Conservation (phyloP, 2,113 vertebrate genomes). For the Myotis davidii region DNA sequence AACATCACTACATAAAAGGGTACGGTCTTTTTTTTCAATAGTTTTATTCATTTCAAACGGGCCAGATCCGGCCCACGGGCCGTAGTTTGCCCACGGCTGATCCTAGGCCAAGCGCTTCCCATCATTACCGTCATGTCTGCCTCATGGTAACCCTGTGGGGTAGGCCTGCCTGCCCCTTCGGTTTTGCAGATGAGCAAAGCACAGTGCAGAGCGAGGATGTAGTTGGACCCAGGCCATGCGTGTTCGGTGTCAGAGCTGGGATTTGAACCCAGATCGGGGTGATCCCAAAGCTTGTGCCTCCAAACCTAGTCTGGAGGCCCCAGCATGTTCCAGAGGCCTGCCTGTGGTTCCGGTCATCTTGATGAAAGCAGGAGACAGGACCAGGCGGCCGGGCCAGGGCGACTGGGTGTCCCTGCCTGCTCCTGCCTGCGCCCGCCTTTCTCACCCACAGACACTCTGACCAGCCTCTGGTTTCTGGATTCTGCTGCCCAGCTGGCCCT, state of each 20-base stretch:
- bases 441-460: rapidly evolving
- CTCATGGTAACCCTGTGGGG: rapidly evolving
- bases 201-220: neutral
- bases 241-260: neutral
- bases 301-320: neutral
- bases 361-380: neutral
- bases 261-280: neutral
- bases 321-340: neutral
- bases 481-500: too few species aligned
- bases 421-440: neutral
- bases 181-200: neutral
- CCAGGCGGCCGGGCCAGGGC: neutral
- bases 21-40: too few species aligned
- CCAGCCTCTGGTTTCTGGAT: neutral
- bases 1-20: too few species aligned
- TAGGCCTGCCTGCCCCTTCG: rapidly evolving
- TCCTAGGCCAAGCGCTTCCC: neutral
- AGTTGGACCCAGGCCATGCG: rapidly evolving
- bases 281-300: neutral
- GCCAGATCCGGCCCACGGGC: too few species aligned
- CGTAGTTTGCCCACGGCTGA: too few species aligned
- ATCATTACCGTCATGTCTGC: rapidly evolving
- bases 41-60: too few species aligned
- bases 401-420: neutral
- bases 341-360: neutral